Evolutionary conservation across 2,888 invertebrate genomes (phyloP).

Genomic region (Pseudolycoriella hygida): DNA sequence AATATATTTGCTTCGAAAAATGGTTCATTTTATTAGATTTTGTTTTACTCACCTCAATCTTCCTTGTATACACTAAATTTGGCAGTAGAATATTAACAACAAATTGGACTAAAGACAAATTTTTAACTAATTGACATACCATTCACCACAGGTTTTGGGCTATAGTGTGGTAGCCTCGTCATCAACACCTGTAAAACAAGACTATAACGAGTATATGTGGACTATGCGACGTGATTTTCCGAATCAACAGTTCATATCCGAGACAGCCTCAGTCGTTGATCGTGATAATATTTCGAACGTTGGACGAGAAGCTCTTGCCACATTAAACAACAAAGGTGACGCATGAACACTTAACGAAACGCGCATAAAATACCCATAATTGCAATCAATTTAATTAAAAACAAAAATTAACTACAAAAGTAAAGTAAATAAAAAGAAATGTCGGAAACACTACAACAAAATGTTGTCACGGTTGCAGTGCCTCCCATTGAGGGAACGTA

Average conservation of each 20-base stretch:
- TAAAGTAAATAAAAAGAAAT: not conserved
- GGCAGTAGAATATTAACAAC: too few species aligned
- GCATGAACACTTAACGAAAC: not conserved
- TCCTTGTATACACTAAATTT: too few species aligned
- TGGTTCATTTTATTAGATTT: too few species aligned
- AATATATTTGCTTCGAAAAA: too few species aligned
- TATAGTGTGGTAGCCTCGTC: conserved; percentile 79
- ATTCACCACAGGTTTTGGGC: conserved; percentile 57
- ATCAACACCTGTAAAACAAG: conserved; percentile 69
- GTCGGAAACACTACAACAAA: conserved; percentile 10
- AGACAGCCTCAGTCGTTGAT: conserved; percentile 32
- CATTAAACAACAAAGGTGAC: not conserved
- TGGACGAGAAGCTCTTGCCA: conserved; percentile 32
- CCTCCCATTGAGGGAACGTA: conserved; percentile 36
- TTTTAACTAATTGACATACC: too few species aligned
- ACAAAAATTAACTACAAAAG: not conserved
- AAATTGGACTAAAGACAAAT: too few species aligned
- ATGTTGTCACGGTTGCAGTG: conserved; percentile 19
- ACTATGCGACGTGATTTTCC: conserved; percentile 80
- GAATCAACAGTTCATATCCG: conserved; percentile 50
- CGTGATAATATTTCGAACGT: conserved; percentile 43
- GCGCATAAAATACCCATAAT: not conserved
- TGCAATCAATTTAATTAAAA: not conserved
- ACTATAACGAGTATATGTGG: conserved; percentile 86
- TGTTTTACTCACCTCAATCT: too few species aligned